phyloP scores from a whole-genome alignment of 2,888 invertebrate genomes.

The Ypsolopha scabrella region DNA sequence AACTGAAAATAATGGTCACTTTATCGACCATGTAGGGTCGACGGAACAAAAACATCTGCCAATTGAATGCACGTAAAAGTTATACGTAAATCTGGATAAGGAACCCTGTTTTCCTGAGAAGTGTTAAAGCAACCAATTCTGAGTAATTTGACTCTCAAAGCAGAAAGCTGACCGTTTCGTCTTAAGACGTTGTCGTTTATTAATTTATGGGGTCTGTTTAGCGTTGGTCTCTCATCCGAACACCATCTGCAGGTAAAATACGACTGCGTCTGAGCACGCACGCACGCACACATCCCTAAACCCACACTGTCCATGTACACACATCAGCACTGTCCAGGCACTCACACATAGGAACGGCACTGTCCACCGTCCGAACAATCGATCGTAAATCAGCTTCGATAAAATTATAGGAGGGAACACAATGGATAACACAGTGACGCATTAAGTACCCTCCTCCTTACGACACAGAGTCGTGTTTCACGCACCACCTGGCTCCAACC shows the following conservation, averaged over 20 bases:
- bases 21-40: constrained; percentile 21
- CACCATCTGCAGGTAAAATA: constrained; percentile 60
- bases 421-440: constrained; percentile 53
- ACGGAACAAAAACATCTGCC: constrained; percentile 44
- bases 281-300: constrained; percentile 39
- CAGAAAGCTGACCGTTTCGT: not conserved
- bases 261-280: constrained; percentile 17
- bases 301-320: constrained; percentile 23
- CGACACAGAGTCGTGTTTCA: constrained; percentile 58
- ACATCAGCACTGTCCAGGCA: constrained; percentile 18
- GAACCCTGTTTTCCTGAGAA: not conserved
- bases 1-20: constrained; percentile 31
- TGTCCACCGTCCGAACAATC: constrained; percentile 66
- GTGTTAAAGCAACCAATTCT: not conserved
- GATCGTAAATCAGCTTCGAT: constrained; percentile 70
- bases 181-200: constrained; percentile 33
- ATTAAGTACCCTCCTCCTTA: constrained; percentile 49
- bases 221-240: constrained; percentile 28
- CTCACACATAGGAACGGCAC: constrained; percentile 18
- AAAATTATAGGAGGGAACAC: constrained; percentile 70
- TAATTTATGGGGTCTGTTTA: constrained; percentile 19
- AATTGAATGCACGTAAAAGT: constrained; percentile 1
- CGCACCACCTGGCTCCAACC: constrained; percentile 32
- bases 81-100: not conserved
- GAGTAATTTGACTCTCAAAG: not conserved